phyloP scores from a whole-genome alignment of 2,113 vertebrate genomes.

The Oceanites oceanicus region DNA sequence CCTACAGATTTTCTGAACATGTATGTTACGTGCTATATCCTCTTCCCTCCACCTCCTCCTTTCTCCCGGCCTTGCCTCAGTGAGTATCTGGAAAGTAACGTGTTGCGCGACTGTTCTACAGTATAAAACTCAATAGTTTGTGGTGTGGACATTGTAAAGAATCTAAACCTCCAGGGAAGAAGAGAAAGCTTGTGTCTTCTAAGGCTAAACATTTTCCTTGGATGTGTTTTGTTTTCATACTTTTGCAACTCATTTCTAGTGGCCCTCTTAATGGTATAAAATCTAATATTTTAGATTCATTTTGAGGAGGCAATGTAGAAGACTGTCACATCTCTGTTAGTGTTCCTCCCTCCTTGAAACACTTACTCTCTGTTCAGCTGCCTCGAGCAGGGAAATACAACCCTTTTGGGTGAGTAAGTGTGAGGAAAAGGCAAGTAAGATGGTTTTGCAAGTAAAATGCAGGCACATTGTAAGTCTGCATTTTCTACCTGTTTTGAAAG shows the following conservation, averaged over 20 bases:
- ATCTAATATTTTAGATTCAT: background rate
- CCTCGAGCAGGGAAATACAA: background rate
- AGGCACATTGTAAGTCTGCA: background rate
- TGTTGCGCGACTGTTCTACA: background rate
- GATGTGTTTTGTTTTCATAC: background rate
- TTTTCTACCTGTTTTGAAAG: background rate
- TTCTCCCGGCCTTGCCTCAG: background rate
- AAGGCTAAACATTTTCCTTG: background rate
- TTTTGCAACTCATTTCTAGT: background rate
- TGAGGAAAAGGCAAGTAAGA: background rate
- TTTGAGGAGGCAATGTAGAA: background rate
- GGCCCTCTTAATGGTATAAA: background rate
- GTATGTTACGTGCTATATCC: background rate
- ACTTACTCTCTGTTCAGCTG: background rate
- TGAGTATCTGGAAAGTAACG: background rate
- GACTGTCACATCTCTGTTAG: background rate
- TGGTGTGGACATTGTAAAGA: background rate
- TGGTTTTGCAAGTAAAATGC: background rate
- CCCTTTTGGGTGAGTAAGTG: background rate
- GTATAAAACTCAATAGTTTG: background rate
- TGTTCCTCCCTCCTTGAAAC: background rate
- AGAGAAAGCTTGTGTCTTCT: background rate
- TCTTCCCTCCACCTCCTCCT: background rate
- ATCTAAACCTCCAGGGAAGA: background rate
- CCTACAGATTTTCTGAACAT: background rate